A percentile compares a stretch with the other conserved stretches of the same genome.
Evolutionary conservation across 2,888 invertebrate species (phyloP).

Genomic region (Silvanus unidentatus): DNA sequence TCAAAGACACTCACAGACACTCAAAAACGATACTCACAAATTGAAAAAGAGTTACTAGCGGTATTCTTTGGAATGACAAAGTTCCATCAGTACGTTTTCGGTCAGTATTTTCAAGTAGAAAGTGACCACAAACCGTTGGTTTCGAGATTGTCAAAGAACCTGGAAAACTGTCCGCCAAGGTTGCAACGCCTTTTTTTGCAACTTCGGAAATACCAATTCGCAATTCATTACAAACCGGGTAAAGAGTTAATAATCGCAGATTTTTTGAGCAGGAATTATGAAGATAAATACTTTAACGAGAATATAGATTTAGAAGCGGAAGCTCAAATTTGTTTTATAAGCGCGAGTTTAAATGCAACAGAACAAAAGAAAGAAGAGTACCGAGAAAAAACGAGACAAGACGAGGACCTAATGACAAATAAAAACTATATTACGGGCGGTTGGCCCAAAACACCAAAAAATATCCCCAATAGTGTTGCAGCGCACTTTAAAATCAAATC

Average conservation of each 20-base stretch:
- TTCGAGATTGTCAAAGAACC: constrained; percentile 8
- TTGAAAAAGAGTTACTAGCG: constrained; percentile 11
- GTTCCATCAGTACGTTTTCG: constrained; percentile 20
- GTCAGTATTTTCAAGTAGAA: constrained; percentile 18
- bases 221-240: constrained; percentile 11
- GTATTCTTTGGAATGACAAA: constrained; percentile 9
- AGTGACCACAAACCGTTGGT: constrained; percentile 20
- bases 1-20: constrained; percentile 16
- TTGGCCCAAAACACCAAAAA: constrained; percentile 6
- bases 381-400: not conserved
- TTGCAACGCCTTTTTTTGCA: constrained; percentile 14
- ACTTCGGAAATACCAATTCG: constrained; percentile 13
- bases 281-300: constrained; percentile 9
- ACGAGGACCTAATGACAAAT: constrained; percentile 3
- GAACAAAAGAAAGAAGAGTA: constrained; percentile 3
- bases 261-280: constrained; percentile 4
- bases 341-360: not conserved
- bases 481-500: constrained; percentile 9
- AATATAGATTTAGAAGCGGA: constrained; percentile 13
- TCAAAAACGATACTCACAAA: constrained; percentile 28
- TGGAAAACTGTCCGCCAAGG: constrained; percentile 11
- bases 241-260: constrained; percentile 8
- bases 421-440: constrained; percentile 6
- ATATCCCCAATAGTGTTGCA: constrained; percentile 6
- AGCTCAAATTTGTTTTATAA: constrained; percentile 12